Base-by-base conservation (phyloP, 2,888 invertebrate species). In the Falcaria lacertinaria region DNA sequence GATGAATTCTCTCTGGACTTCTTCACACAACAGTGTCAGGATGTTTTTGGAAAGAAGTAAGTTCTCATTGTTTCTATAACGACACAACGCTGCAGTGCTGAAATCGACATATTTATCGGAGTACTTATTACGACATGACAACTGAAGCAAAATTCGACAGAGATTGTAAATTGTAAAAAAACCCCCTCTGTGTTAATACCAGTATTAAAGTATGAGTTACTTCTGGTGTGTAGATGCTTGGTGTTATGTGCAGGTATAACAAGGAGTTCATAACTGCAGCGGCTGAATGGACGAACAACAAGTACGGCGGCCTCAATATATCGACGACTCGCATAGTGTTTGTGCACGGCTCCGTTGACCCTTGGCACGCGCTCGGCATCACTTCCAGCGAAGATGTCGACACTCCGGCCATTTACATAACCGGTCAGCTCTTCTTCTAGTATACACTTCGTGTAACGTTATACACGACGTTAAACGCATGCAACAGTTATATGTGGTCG, bases 271-370 rank as follows among this genome's bases (percentile, higher is more conserved):
- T 97, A 33, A 74, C 91, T 8, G 64, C 82, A 0, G 94, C 91
- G 1, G 92, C 94, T 1, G 77, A 89, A 0, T 90, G 93, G 62
- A 97, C 96, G 0, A 98, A 98, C 69, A 90, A 74, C n/a, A 79
- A 92, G 38, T 97, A 97, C 64, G 97, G 97, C 0, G 96, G 92
- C 0, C 78, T 94, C 3, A 89, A 93, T 44, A 91, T 96, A 25
- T 77, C 92, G 8, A 93, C 93, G 0, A 90, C 91, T 8, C 93
- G 95, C 55, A 94, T 97, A 5, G 92, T 97, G 0, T 97, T 94
- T 67, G 94, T 96, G 3, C 97, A 97, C 66, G 97, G 97, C 15
- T 94, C 95, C 0, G 92, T 97, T 39, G 97, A 98, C 86, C 96
- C 96, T 0, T 96, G 96, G 96, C 96, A 96, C 79, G 94, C 94